Percentiles rank a stretch among this genome's conserved stretches.
Evolutionary conservation across 2,113 vertebrate genomes (phyloP).

Genomic region (Haplochromis vanheusdeni): DNA sequence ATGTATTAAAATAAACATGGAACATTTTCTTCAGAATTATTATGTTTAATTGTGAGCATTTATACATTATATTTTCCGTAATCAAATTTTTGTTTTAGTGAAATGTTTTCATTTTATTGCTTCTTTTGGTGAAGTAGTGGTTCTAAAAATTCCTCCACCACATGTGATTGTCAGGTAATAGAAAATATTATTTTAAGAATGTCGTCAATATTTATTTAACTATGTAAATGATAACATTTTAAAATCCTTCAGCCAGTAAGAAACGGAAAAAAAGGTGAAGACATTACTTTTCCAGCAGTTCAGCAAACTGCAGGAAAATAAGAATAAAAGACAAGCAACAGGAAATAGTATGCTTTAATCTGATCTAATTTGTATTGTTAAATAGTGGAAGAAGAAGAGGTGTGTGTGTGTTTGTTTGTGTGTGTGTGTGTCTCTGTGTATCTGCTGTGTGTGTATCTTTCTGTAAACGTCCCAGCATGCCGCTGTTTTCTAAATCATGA

Average conservation of each 20-base stretch:
- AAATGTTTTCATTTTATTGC: neutral
- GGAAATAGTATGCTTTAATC: neutral
- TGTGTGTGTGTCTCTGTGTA: neutral
- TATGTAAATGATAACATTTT: neutral
- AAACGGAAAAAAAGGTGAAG: accelerated
- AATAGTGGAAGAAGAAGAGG: neutral
- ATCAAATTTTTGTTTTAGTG: neutral
- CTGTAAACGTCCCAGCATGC: neutral
- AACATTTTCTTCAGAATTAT: neutral
- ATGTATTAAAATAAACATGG: neutral
- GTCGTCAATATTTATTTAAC: accelerated
- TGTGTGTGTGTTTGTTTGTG: neutral
- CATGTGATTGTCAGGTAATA: neutral
- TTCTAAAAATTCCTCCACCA: neutral
- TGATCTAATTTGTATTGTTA: neutral
- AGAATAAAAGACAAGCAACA: neutral
- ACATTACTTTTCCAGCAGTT: neutral
- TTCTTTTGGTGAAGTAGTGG: neutral
- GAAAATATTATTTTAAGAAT: neutral
- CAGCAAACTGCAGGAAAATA: neutral
- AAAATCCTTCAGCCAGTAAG: neutral
- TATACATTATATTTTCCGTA: neutral
- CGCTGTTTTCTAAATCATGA: neutral
- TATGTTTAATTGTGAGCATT: neutral
- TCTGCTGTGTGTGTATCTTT: neutral